A percentile compares a stretch with the other conserved stretches of the same genome.
phyloP scores from a whole-genome alignment of 2,113 vertebrate genomes.

The Megaceryle maxima region DNA sequence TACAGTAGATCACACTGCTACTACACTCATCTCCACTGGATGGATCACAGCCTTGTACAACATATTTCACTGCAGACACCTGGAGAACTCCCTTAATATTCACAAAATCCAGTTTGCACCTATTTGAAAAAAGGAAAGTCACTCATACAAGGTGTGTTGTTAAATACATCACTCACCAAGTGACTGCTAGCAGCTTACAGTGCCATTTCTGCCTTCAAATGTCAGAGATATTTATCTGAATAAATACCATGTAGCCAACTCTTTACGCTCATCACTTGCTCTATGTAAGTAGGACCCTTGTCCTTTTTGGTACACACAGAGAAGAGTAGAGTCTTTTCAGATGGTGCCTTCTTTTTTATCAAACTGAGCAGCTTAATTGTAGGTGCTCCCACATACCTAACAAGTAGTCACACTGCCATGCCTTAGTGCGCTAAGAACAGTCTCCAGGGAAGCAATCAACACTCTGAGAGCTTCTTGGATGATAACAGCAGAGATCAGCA shows the following conservation, averaged over 20 bases:
- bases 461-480: neutral
- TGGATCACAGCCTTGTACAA: neutral
- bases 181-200: neutral
- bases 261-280: neutral
- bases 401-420: accelerated
- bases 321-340: neutral
- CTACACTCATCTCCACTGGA: neutral
- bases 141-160: neutral
- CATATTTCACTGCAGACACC: neutral
- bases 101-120: neutral
- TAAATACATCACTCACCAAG: neutral
- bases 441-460: neutral
- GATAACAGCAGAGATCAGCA: neutral
- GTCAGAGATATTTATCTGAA: neutral
- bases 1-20: neutral
- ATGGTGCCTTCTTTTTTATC: neutral
- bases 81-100: neutral
- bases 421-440: neutral
- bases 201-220: neutral
- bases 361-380: neutral
- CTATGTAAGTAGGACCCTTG: accelerated
- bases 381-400: accelerated
- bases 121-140: neutral
- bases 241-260: accelerated
- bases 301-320: neutral